A percentile compares a stretch with the other conserved stretches of the same genome.
phyloP scores from a whole-genome alignment of 2,888 invertebrate genomes.

The Sphecodes monilicornis region DNA sequence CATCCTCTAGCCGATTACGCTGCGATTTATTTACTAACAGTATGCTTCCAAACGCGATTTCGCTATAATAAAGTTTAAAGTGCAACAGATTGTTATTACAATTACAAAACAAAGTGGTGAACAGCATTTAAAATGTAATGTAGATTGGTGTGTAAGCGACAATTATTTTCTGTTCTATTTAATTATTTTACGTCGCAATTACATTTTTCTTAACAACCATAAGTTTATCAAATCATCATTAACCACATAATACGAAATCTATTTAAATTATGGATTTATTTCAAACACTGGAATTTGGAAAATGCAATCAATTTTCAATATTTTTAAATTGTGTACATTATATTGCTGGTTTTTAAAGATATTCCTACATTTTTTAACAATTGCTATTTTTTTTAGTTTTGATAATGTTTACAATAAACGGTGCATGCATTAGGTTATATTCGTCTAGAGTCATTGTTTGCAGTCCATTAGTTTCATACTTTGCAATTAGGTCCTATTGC shows the following conservation, averaged over 20 bases:
- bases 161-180: background rate
- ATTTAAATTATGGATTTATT: background rate
- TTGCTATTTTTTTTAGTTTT: too few relatives aligned
- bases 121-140: background rate
- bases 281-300: background rate
- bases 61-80: background rate
- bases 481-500: too few relatives aligned
- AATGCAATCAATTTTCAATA: background rate
- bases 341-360: too few relatives aligned
- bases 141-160: background rate
- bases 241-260: too few relatives aligned
- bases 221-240: too few relatives aligned
- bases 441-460: too few relatives aligned
- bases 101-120: background rate
- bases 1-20: too few relatives aligned
- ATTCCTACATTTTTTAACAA: too few relatives aligned
- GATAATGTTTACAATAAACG: background rate
- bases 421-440: too few relatives aligned
- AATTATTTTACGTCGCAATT: background rate
- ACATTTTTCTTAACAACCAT: background rate
- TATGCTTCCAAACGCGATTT: too few relatives aligned
- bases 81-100: background rate
- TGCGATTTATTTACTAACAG: too few relatives aligned
- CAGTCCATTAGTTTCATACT: too few relatives aligned
- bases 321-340: background rate